Evolutionary conservation across 2,797 vertebrate genomes (phyloP).

Genomic region (Staurois parvus): DNA sequence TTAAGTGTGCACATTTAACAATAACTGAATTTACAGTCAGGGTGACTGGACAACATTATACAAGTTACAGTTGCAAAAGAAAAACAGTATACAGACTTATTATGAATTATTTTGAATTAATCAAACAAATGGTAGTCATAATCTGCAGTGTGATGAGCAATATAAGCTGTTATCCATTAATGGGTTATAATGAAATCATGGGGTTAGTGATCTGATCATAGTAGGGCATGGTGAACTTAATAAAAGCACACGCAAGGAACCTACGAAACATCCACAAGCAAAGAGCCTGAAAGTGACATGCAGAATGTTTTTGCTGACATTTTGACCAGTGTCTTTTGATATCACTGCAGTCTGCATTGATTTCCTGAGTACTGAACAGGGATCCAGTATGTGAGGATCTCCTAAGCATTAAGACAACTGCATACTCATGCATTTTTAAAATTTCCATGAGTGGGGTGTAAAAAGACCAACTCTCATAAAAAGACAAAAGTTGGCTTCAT

Average conservation of each 20-base stretch:
- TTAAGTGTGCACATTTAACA: too few species aligned
- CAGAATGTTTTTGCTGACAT: constrained; percentile 33
- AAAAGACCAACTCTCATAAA: constrained; percentile 25
- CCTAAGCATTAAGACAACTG: constrained; percentile 27
- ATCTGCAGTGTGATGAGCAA: not conserved
- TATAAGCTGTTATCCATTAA: constrained; percentile 10
- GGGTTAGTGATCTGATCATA: not conserved
- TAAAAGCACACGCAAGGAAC: not conserved
- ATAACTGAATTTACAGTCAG: too few species aligned
- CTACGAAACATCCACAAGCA: constrained; percentile 48
- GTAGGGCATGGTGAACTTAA: not conserved
- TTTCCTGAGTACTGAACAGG: constrained; percentile 55
- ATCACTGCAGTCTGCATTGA: constrained; percentile 37
- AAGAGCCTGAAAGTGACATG: constrained; percentile 48
- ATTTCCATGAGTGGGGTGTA: constrained; percentile 14
- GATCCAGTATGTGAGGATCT: constrained; percentile 33
- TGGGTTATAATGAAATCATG: not conserved
- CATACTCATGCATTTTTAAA: constrained; percentile 31
- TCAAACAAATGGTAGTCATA: constrained; percentile 34
- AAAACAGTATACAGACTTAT: not conserved
- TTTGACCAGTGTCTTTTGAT: constrained; percentile 26
- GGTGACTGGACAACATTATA: too few species aligned
- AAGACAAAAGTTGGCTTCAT: constrained; percentile 12
- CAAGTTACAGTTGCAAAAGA: not conserved
- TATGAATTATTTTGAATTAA: not conserved